Percentiles rank a stretch among this genome's conserved stretches.
Evolutionary conservation across 1,140 invertebrate genomes (phyloP).

Genomic region (Pseudomyrmex sp.): DNA sequence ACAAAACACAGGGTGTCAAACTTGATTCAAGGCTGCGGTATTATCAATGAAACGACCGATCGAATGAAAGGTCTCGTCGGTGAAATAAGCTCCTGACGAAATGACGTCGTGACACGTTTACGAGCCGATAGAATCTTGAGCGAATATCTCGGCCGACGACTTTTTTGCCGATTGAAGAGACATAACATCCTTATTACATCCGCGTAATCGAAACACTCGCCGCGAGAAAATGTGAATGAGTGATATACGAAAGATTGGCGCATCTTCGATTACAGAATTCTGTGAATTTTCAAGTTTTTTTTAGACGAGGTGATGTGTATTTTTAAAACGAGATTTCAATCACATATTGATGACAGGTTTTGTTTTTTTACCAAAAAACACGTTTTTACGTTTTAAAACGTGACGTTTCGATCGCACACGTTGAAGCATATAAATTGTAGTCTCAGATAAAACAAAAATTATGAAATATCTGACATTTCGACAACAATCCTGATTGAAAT

Average conservation of each 20-base stretch:
- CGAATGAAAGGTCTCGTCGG: not conserved
- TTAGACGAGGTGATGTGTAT: not conserved
- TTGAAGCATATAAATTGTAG: not conserved
- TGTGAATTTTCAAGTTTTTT: not conserved
- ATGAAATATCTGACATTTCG: not conserved
- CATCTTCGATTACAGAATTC: not conserved
- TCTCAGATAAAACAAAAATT: slow-evolving; percentile 2
- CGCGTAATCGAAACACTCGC: slow-evolving; percentile 23
- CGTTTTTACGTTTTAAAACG: no score
- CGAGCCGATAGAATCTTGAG: slow-evolving; percentile 50
- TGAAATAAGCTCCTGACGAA: slow-evolving; percentile 31
- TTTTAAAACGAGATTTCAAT: not conserved
- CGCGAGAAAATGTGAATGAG: slow-evolving; percentile 8
- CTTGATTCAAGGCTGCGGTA: slow-evolving; percentile 18
- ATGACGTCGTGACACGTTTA: slow-evolving; percentile 53
- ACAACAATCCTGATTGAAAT: not conserved
- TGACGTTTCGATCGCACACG: no score
- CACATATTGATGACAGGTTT: not conserved
- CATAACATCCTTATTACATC: slow-evolving; percentile 30
- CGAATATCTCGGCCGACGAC: slow-evolving; percentile 25
- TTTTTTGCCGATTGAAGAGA: slow-evolving; percentile 26
- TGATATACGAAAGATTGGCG: not conserved
- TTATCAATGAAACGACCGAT: slow-evolving; percentile 39
- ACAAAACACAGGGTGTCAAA: slow-evolving; percentile 15
- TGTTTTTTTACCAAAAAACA: no score